Conservation (phyloP, 2,797 vertebrate genomes). For the Argentina silus region DNA sequence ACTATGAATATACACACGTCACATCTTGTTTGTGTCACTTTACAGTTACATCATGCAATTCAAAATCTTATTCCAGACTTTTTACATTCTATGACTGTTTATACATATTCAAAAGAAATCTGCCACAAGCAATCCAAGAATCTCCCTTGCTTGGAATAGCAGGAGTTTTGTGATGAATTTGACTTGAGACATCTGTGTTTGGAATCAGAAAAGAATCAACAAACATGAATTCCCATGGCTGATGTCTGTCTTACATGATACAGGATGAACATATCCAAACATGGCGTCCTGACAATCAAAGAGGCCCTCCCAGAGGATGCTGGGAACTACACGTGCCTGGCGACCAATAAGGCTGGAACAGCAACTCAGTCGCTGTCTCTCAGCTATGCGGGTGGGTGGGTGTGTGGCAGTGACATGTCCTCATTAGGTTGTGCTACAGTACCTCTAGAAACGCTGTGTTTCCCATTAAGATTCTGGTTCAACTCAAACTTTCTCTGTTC, state of each 20-base stretch:
- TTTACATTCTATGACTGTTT: slow-evolving; percentile 16
- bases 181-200: slow-evolving; percentile 47
- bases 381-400: slow-evolving; percentile 80
- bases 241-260: slow-evolving; percentile 37
- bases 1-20: slow-evolving; percentile 17
- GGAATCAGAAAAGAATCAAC: slow-evolving; percentile 39
- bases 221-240: slow-evolving; percentile 26
- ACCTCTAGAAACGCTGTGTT: neutral
- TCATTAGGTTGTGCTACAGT: neutral
- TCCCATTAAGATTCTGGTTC: neutral
- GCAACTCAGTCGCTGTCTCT: slow-evolving; percentile 76
- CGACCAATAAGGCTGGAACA: slow-evolving; percentile 81
- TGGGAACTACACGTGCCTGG: slow-evolving; percentile 90
- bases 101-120: slow-evolving; percentile 31
- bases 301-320: slow-evolving; percentile 84
- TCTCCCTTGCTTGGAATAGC: slow-evolving; percentile 11
- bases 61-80: slow-evolving; percentile 3
- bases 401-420: neutral
- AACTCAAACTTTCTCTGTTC: neutral
- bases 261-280: slow-evolving; percentile 79
- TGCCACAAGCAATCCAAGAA: slow-evolving; percentile 25
- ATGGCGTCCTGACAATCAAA: slow-evolving; percentile 81
- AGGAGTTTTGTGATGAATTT: slow-evolving; percentile 24
- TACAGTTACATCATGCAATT: slow-evolving; percentile 34
- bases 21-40: slow-evolving; percentile 59